Base-by-base conservation (phyloP, 2,113 vertebrate species). In the Catagonus wagneri region DNA sequence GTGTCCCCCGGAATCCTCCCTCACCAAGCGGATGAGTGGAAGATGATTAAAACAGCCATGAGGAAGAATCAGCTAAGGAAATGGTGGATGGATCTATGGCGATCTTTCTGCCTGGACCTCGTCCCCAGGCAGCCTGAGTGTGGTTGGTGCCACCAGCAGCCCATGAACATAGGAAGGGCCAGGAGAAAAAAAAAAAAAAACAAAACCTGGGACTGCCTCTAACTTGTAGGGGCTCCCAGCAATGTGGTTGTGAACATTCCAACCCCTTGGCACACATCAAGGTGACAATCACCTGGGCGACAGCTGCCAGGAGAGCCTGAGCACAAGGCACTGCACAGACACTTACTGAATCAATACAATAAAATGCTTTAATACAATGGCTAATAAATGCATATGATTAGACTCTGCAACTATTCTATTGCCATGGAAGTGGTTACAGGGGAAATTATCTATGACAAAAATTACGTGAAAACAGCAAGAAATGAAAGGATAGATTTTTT, bases 371-470 rank as follows among this genome's bases (percentile, higher is more conserved):
- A 95, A 93, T 78, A 90, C 32, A 34, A 20, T 27, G 16, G 27
- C 58, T 93, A 93, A 85, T 61, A 97, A 96, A 50, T 89, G 54
- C 66, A 78, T 36, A 29, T 80, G 39, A 96, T 93, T 86, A 89
- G 79, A 68, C 32, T 87, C 92, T 91, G 66, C 63, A 97, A 94
- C 83, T 90, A 94, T 74, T 69, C 61, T 72, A 94, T 19, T 29
- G 39, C 72, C 78, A 94, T 84, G 65, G 74, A 90, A 95, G 72
- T 83, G 69, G 52, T 89, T 83, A 83, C 15, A 16, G 34, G 72
- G 23, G n/a, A 88, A 97, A 96, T 93, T 91, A 91, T 78, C 92
- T 96, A 74, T 36, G 60, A 96, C 76, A 95, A 94, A 98, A 90
- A 85, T 34, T 54, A 80, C 36, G 76, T 76, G 39, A 84, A 96